A percentile compares a stretch with the other conserved stretches of the same genome.
Evolutionary conservation across 2,113 vertebrate species (phyloP).

Genomic region (Coreoperca whiteheadi): DNA sequence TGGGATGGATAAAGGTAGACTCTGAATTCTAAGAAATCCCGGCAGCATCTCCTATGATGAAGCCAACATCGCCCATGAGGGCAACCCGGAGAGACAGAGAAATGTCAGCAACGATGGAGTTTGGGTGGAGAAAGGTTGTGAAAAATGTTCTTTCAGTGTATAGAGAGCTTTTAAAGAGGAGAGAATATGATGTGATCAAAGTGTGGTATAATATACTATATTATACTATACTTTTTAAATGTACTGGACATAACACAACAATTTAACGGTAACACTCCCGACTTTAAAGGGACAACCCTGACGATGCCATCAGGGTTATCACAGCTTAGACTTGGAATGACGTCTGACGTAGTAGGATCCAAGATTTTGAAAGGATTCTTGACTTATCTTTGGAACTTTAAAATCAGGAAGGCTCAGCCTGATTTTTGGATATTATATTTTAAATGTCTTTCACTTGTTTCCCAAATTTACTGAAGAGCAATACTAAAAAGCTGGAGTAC

Average conservation of each 20-base stretch:
- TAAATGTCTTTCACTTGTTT: too few species aligned
- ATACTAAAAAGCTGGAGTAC: background rate
- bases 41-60: too few species aligned
- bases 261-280: background rate
- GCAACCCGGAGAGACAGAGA: too few species aligned
- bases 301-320: too few species aligned
- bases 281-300: background rate
- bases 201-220: too few species aligned
- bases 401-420: background rate
- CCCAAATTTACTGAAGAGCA: too few species aligned
- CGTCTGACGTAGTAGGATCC: background rate
- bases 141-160: background rate
- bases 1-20: too few species aligned
- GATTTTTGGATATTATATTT: too few species aligned
- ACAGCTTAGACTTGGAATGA: background rate
- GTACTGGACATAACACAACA: background rate
- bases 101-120: too few species aligned
- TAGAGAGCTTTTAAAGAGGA: background rate
- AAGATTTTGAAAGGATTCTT: background rate
- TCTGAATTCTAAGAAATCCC: too few species aligned
- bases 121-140: too few species aligned
- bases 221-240: background rate
- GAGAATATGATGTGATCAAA: background rate
- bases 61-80: too few species aligned
- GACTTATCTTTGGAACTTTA: background rate